A percentile compares a stretch with the other conserved stretches of the same genome.
phyloP scores from a whole-genome alignment of 2,113 vertebrate genomes.

The Ovis canadensis region DNA sequence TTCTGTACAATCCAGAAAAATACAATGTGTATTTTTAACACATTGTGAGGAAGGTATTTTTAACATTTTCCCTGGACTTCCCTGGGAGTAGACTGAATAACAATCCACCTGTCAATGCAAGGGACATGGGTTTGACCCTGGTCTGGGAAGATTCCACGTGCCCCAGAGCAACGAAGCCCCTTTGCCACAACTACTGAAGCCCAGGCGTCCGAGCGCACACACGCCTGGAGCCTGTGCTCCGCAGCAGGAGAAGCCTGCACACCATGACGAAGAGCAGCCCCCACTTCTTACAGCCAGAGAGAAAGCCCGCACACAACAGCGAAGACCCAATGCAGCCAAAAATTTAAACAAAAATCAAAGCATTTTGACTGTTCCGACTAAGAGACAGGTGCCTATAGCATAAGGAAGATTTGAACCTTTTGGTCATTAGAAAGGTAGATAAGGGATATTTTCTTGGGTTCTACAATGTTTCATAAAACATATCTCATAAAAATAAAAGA shows the following conservation, averaged over 20 bases:
- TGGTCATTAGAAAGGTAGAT: not conserved
- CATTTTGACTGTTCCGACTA: not conserved
- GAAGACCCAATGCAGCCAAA: not conserved
- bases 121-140: not conserved
- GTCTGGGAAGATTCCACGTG: not conserved
- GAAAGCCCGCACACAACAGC: not conserved
- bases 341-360: not conserved
- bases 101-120: not conserved
- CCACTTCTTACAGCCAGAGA: not conserved
- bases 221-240: not conserved
- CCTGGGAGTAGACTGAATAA: not conserved
- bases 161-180: not conserved
- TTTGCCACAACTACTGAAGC: not conserved
- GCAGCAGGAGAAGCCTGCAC: fast-evolving
- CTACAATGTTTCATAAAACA: not conserved
- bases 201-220: not conserved
- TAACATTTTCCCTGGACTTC: not conserved
- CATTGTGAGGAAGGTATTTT: not conserved
- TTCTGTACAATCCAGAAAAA: not conserved
- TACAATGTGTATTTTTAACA: not conserved
- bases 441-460: not conserved
- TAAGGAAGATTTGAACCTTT: not conserved
- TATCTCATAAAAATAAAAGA: not conserved
- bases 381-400: not conserved
- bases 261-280: not conserved